Evolutionary conservation across 2,888 invertebrate species (phyloP), one percentile per base, ranked within the genome.

Genomic region (Synanthedon tipuliformis): DNA sequence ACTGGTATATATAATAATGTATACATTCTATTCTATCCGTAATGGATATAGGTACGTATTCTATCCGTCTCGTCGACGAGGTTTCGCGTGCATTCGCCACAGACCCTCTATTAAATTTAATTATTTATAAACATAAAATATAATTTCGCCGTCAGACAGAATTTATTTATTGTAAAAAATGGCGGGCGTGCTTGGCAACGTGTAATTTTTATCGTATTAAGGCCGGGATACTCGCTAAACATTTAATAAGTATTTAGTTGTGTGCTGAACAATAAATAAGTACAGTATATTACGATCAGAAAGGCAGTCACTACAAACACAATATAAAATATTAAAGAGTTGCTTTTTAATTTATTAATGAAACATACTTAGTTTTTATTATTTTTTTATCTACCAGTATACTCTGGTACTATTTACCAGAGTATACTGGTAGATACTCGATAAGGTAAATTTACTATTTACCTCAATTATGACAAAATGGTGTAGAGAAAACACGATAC

Each of bases 121-220:
- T 73, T 78, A 77, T 78, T 77, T 78, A 76, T 78, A 75, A 75
- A 76, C 69, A 69, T 74, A 73, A 74, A 76, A 73, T 72, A 73
- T 73, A 74, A 75, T 76, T 75, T 75, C 61, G 59, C 63, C 68
- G 75, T 75, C 75, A 68, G 66, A 58, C 62, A 57, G 65, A 70
- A 69, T 69, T 73, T 71, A 73, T 72, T 73, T 76, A 74, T 73
- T 68, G 69, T 69, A 65, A 62, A 68, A 62, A 61, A 61, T 58
- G 61, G 56, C 61, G 61, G 56, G 60, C 57, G 56, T 58, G 56
- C 53, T 57, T 59, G 53, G 62, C 59, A 72, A 68, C 69, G 56
- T 75, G 64, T 74, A 74, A 75, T 76, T 71, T 75, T 70, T 71
- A 69, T 69, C 71, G 66, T 68, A 69, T 74, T 71, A 74, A 57